Base-by-base conservation (phyloP, 2,888 invertebrate species). In the Drosophila kokeensis region DNA sequence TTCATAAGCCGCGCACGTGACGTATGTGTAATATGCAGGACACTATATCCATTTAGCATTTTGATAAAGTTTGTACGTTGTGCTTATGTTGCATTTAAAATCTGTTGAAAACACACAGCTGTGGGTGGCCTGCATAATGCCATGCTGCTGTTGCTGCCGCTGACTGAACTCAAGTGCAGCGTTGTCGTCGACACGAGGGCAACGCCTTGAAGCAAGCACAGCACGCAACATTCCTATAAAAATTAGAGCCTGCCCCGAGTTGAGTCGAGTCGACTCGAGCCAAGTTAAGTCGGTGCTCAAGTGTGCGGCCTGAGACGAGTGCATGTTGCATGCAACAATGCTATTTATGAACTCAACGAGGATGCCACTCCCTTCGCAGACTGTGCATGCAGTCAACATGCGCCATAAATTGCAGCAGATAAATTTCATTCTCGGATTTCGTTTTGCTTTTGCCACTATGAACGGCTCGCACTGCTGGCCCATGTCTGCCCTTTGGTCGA, bases 171-270 rank as follows among this genome's bases (percentile, higher is more conserved):
- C 67, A 55, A 64, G 67, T 50, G 40, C 67, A 57, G 61, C 65
- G 77, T 70, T 73, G 79, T 79, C 79, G 79, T 79, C 69, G 69
- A 76, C 81, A 79, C 64, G 77, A 69, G 53, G 79, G 57, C 65
- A 89, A 85, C 89, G 89, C 87, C 89, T 87, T 84, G 55, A 64
- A 87, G 87, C 76, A 87, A 76, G 79, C 82, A 66, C 61, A 75
- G 69, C 90, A 90, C 83, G 90, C 90, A 83, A 88, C 76, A 86
- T 88, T 72, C 86, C 86, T 87, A 88, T 90, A 87, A 90, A 87
- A 90, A 87, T 90, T 90, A 88, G 82, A 86, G 75, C 73, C 81
- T 77, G 74, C 78, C 52, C 60, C 53, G 69, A 61, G 69, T 62
- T 67, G 54, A 70, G 64, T 53, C 52, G 58, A 66, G 61, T 59